Base-by-base conservation (phyloP, 1,140 invertebrate species). In the Bombus cullumanus region DNA sequence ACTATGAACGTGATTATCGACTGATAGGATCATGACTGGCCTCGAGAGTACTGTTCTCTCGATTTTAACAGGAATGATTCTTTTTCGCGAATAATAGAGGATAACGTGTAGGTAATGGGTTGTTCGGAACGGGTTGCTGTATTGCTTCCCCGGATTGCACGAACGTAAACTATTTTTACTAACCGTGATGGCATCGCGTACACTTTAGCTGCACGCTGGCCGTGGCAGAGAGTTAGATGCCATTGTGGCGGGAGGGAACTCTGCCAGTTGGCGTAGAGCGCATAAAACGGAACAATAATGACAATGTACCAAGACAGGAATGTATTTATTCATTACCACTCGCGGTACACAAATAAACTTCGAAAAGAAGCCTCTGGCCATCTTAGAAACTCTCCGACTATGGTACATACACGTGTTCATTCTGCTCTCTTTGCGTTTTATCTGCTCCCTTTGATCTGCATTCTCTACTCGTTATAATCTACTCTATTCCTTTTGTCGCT, bases 281-380 rank as follows among this genome's bases (percentile, higher is more conserved):
- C 90, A 91, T 89, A 86, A 92, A 94, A 93, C 93, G 92, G 93
- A 94, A 93, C 94, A 94, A 94, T 94, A 94, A 94, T 93, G 94
- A 94, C 92, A 94, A 93, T 94, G 93, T 81, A 91, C 90, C 91
- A 91, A 86, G 62, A 83, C 87, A 86, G 87, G 88, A 93, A 91
- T 88, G 89, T 92, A 91, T 91, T 90, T 93, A 93, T 79, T 79
- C 72, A 79, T 72, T 76, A 47, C 64, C 73, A 41, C 25, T n/a
- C 59, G 72, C 12, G 47, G 47, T 39, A 41, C 62, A 31, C 57
- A 12, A 78, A 62, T 64, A 53, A 62, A 28, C 12, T 8, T 39
- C 31, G 34, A 34, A 75, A 62, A 81, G 68, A 8, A 72, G 37
- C 31, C 79, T 57, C 68, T 53, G 47, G 6, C 43, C 18, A 39